Percentiles rank a stretch among this genome's conserved stretches.
These are phyloP conservation scores for Peromyscus nudipes DNA, from an alignment of 2,797 vertebrate species.

Conservation along the genomic window DNA sequence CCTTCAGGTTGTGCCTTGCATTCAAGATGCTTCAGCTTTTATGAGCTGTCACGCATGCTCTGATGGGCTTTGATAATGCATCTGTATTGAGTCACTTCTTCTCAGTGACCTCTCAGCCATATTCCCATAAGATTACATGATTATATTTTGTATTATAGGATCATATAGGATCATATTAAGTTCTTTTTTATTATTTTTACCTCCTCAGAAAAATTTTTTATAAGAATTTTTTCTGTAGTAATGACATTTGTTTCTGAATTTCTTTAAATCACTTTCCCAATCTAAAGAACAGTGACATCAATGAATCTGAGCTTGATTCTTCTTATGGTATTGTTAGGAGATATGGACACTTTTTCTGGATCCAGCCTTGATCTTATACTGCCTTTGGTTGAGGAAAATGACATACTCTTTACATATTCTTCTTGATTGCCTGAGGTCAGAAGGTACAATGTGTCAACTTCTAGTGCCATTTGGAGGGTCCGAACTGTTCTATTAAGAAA, in stretches of 20 bases:
- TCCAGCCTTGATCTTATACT: not conserved
- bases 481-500: not conserved
- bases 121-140: too few species aligned
- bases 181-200: not conserved
- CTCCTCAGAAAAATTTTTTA: too few species aligned
- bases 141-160: not conserved
- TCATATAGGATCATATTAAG: not conserved
- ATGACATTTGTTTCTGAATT: not conserved
- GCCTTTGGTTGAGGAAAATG: not conserved
- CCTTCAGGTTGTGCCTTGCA: not conserved
- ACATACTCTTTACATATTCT: not conserved
- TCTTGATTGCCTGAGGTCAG: not conserved
- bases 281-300: not conserved
- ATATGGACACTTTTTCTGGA: not conserved
- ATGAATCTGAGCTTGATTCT: too few species aligned
- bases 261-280: not conserved
- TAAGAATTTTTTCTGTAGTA: not conserved
- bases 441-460: not conserved
- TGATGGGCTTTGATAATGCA: not conserved
- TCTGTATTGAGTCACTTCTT: not conserved
- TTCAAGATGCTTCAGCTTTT: not conserved
- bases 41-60: not conserved
- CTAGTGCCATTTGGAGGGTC: accelerated
- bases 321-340: not conserved
- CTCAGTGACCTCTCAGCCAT: not conserved